Percentiles rank a stretch among this genome's conserved stretches.
Evolutionary conservation across 2,113 vertebrate species (phyloP).

Genomic region (Triplophysa siluroides): DNA sequence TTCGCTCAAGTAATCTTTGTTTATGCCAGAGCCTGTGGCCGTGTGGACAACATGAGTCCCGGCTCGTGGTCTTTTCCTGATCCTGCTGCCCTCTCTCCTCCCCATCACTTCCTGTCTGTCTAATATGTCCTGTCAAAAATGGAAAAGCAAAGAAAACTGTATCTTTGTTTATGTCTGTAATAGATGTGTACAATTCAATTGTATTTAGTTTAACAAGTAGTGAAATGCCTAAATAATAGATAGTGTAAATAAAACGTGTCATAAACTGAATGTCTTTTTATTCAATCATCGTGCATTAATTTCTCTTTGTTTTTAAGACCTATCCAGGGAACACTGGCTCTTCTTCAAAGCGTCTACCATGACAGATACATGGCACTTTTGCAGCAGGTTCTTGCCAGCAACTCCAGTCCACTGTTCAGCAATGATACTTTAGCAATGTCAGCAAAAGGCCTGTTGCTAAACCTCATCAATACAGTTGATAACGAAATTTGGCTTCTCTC

Average conservation of each 20-base stretch:
- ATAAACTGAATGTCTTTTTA: background rate
- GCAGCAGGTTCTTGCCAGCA: slow-evolving; percentile 35
- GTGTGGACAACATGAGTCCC: no score
- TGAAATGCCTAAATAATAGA: background rate
- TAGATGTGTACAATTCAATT: background rate
- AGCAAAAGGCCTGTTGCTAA: slow-evolving; percentile 55
- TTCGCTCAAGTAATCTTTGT: background rate
- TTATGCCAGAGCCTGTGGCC: background rate
- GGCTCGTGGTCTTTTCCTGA: no score
- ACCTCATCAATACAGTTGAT: slow-evolving; percentile 58
- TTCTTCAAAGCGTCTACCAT: slow-evolving; percentile 64
- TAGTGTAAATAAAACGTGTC: background rate
- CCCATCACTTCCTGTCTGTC: no score
- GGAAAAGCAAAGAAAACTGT: no score
- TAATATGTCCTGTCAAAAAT: no score
- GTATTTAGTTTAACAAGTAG: background rate
- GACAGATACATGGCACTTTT: slow-evolving; percentile 41
- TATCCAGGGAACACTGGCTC: slow-evolving; percentile 65
- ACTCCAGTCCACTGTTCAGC: slow-evolving; percentile 30
- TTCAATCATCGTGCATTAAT: background rate
- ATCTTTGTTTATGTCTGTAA: no score
- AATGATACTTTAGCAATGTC: slow-evolving; percentile 30
- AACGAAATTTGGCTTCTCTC: slow-evolving; percentile 48
- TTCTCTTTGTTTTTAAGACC: slow-evolving; percentile 23
- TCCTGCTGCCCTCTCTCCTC: no score